phyloP scores from a whole-genome alignment of 2,113 vertebrate genomes.

The Mesoclemmys tuberculata region DNA sequence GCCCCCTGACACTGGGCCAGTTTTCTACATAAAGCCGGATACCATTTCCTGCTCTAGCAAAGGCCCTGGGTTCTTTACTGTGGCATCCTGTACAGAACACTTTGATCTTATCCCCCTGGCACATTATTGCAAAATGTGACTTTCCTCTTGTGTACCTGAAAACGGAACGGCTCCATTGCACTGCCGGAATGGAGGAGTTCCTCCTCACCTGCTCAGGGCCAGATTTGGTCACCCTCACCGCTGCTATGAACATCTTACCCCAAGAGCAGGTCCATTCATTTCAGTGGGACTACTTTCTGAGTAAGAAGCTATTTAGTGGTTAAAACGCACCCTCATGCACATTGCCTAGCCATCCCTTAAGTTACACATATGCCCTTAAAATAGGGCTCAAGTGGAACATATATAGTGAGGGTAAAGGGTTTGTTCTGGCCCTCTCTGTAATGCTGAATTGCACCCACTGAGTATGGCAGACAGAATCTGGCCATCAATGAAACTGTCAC shows the following conservation, averaged over 20 bases:
- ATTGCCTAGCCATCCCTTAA: not conserved
- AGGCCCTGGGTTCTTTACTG: not conserved
- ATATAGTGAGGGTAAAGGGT: not conserved
- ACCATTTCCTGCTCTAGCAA: not conserved
- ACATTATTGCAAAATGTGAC: not conserved
- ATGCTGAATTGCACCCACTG: not conserved
- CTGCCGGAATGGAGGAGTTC: not conserved
- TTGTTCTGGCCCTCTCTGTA: rapidly evolving
- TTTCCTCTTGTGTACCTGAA: not conserved
- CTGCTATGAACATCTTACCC: not conserved
- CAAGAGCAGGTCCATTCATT: not conserved
- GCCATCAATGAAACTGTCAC: not conserved
- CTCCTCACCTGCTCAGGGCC: not conserved
- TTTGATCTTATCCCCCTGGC: not conserved
- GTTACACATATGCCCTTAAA: not conserved
- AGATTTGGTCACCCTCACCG: not conserved
- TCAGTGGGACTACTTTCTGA: not conserved
- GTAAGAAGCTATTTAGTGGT: not conserved
- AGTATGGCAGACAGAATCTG: not conserved
- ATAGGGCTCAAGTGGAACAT: not conserved
- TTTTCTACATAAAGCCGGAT: not conserved
- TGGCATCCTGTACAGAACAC: not conserved
- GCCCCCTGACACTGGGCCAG: not conserved
- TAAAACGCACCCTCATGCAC: not conserved
- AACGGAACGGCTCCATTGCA: not conserved